Base-by-base conservation (phyloP, 1,140 invertebrate genomes). In the Charaxes varanes region DNA sequence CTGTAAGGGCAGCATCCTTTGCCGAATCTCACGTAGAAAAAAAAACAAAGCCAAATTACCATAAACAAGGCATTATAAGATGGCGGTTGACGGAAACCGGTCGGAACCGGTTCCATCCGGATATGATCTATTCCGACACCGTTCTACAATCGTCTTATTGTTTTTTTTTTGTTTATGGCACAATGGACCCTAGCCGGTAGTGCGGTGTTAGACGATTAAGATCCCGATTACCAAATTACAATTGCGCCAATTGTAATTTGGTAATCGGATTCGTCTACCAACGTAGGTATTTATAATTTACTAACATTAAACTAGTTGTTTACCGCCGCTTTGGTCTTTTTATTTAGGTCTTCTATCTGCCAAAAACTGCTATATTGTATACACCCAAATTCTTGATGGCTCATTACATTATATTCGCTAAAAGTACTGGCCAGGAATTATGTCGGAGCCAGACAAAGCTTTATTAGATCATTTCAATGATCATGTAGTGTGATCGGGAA, bases 21-120 rank as follows among this genome's bases (percentile, higher is more conserved):
- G 10, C 40, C 30, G 41, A 28, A 44, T 66, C 70, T 47, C 53
- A 64, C 49, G 55, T 59, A 26, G 11, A 34, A 17, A 59, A 66
- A 69, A 72, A 66, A 57, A 69, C 59, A 61, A 46, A 32, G 44
- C 62, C 43, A 77, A 77, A 79, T 79, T 79, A 79, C 70, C 74
- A 79, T 79, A 79, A 79, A 79, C 74, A 79, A 70, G 50, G 53
- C 64, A 76, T 76, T 74, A 78, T 58, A 27, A 34, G 43, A 49
- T 54, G 59, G 55, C 61, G 61, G 64, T 71, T 68, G 38, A 24
- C 31, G 31, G 31, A 33, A 62, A 65, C 65, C 48, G 59, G 55
- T 66, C 36, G 3, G 23, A 55, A 67, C 70, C 70, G 61, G 71
- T 74, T 72, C 32, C 34, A 42, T 53, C 58, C 64, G 71, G 71